Conservation (phyloP, 2,113 vertebrate genomes). For the Acanthochromis polyacanthus region DNA sequence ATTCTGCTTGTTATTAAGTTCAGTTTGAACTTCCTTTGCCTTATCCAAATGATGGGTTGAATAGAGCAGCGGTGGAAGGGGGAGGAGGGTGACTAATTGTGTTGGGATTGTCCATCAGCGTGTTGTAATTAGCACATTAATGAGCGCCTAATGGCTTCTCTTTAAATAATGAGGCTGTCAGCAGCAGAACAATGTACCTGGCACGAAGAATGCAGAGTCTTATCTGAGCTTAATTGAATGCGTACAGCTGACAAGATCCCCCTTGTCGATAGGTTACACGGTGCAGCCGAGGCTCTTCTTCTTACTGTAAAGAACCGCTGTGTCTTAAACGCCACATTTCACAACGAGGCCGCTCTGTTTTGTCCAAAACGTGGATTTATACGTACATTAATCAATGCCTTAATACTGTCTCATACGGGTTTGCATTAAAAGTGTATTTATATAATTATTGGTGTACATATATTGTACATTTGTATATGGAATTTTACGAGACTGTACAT, state of each 20-base stretch:
- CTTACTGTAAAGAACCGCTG: constrained; percentile 57
- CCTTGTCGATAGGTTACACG: constrained; percentile 34
- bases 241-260: constrained; percentile 56
- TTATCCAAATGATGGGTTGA: constrained; percentile 58
- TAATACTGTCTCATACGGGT: constrained; percentile 92
- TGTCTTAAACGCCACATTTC: constrained; percentile 65
- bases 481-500: constrained; percentile 94
- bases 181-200: constrained; percentile 75
- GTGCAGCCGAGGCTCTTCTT: constrained; percentile 21
- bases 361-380: constrained; percentile 2
- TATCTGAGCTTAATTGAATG: constrained; percentile 67
- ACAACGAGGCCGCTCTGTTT: constrained; percentile 34
- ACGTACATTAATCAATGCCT: constrained; percentile 57
- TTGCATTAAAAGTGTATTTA: constrained; percentile 91
- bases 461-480: constrained; percentile 92
- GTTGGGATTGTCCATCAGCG: constrained; percentile 67
- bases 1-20: constrained; percentile 1
- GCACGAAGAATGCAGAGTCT: constrained; percentile 61
- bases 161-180: constrained; percentile 68
- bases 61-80: neutral
- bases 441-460: constrained; percentile 92
- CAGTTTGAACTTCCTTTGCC: constrained; percentile 42
- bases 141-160: constrained; percentile 72
- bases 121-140: constrained; percentile 79
- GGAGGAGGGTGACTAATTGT: constrained; percentile 52